Evolutionary conservation across 2,888 invertebrate genomes (phyloP), one percentile per base, ranked within the genome.

Genomic region (Drosophila rellima): DNA sequence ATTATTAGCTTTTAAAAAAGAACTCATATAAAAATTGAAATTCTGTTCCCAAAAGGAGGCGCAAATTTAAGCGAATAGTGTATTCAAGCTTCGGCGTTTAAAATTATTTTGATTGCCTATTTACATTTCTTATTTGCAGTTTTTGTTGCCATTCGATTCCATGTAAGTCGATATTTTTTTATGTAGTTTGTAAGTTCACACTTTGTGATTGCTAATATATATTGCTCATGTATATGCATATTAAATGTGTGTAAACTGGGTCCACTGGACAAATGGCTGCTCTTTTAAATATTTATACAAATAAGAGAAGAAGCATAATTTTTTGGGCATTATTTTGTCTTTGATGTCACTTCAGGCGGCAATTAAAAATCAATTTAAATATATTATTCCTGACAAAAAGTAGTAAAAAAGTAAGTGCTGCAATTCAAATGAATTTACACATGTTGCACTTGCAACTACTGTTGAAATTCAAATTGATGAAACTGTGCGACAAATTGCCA

Each of bases 361-460:
- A 89, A 87, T 89, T 87, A 75, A 78, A 65, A 81, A 78, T 70
- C 47, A 61, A 74, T 64, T 68, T 52, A 37, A 63, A 54, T 54
- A 63, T 61, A 44, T 47, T 70, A 37, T 42, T 52, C 42, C 11
- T 18, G 15, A 10, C 29, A 7, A 35, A 6, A 7, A 23, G 4
- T 10, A 7, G 1, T 8, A 18, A 23, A 40, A 13, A 20, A 26
- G 35, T 13, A 23, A 31, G n/a, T 15, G 54, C 44, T 51, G 60
- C 29, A 29, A 73, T 72, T 77, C 55, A 83, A 83, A 77, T 74
- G 76, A 42, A 54, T 57, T 70, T 61, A 51, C 62, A 48, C 66
- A 51, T 63, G 47, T 31, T 40, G 48, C 17, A 26, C 33, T 44
- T n/a, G 29, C 17, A 42, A 13, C 6, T 20, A 26, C 52, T 40